Conservation (phyloP, 2,797 vertebrate species). For the Danio tinwini region DNA sequence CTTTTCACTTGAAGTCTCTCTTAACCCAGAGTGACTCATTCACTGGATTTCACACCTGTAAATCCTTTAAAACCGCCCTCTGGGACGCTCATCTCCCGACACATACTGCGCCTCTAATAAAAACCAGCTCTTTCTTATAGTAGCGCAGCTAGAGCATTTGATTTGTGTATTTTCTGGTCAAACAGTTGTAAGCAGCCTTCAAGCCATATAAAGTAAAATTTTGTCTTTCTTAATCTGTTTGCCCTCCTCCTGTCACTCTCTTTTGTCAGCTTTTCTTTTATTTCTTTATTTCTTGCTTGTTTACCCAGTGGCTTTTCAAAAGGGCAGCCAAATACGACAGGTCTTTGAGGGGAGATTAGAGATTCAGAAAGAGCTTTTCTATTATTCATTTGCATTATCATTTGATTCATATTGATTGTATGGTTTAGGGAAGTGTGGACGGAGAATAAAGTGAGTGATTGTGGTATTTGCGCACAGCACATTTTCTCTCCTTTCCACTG, state of each 20-base stretch:
- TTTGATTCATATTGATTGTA: slow-evolving; percentile 66
- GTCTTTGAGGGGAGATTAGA: slow-evolving; percentile 69
- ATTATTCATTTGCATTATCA: slow-evolving; percentile 63
- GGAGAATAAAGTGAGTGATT: slow-evolving; percentile 42
- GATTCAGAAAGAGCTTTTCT: slow-evolving; percentile 57
- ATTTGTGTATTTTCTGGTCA: slow-evolving; percentile 56
- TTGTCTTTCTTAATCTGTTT: slow-evolving; percentile 59
- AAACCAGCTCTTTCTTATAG: slow-evolving; percentile 50
- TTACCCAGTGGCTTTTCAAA: slow-evolving; percentile 60
- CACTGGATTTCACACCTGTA: slow-evolving; percentile 60
- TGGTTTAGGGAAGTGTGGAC: slow-evolving; percentile 57
- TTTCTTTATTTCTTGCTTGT: slow-evolving; percentile 61
- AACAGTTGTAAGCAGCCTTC: slow-evolving; percentile 56
- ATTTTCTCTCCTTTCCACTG: slow-evolving; percentile 38
- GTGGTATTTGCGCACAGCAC: slow-evolving; percentile 29
- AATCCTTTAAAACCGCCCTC: slow-evolving; percentile 58
- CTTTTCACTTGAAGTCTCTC: slow-evolving; percentile 36
- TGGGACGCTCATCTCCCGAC: slow-evolving; percentile 30
- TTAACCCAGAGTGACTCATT: slow-evolving; percentile 49
- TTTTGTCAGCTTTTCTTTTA: slow-evolving; percentile 47
- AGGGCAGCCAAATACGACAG: slow-evolving; percentile 63
- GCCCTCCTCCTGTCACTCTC: slow-evolving; percentile 51
- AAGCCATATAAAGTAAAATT: slow-evolving; percentile 54
- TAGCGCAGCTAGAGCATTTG: slow-evolving; percentile 53
- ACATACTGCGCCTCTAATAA: slow-evolving; percentile 42